Evolutionary conservation across 2,113 vertebrate genomes (phyloP).

Genomic region (Dermatemys mawii): DNA sequence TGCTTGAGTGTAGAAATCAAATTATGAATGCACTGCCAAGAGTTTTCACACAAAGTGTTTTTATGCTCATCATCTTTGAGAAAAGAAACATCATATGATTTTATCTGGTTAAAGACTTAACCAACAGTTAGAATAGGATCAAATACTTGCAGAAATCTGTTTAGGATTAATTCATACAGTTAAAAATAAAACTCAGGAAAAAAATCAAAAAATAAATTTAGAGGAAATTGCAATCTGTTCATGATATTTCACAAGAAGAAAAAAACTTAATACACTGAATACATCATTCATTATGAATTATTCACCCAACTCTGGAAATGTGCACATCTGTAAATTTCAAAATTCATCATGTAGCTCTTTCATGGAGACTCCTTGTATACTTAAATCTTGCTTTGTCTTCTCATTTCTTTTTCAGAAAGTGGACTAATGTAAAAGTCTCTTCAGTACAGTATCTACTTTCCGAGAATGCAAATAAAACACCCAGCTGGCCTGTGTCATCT

Average conservation of each 20-base stretch:
- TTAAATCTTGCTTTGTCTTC: conserved; percentile 17
- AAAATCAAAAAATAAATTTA: background rate
- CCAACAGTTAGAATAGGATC: background rate
- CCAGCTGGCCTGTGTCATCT: too few species aligned
- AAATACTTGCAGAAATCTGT: background rate
- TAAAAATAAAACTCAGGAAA: background rate
- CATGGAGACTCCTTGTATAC: background rate
- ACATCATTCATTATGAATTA: background rate
- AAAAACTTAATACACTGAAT: background rate
- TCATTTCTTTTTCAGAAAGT: conserved; percentile 15
- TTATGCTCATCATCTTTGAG: background rate
- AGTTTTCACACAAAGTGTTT: background rate
- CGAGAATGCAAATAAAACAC: background rate
- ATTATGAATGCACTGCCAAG: background rate
- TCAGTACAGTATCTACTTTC: conserved; percentile 16
- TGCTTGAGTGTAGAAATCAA: background rate
- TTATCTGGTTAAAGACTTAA: background rate
- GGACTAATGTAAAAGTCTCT: conserved; percentile 7
- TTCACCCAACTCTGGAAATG: conserved; percentile 14
- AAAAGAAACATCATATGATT: background rate
- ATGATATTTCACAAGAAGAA: background rate
- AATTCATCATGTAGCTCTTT: background rate
- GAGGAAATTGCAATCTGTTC: background rate
- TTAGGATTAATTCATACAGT: background rate
- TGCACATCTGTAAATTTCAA: background rate